A percentile compares a stretch with the other conserved stretches of the same genome.
These are phyloP conservation scores for Tenebrosternarchus preto DNA, from an alignment of 2,113 vertebrate species.

Conservation along the genomic window DNA sequence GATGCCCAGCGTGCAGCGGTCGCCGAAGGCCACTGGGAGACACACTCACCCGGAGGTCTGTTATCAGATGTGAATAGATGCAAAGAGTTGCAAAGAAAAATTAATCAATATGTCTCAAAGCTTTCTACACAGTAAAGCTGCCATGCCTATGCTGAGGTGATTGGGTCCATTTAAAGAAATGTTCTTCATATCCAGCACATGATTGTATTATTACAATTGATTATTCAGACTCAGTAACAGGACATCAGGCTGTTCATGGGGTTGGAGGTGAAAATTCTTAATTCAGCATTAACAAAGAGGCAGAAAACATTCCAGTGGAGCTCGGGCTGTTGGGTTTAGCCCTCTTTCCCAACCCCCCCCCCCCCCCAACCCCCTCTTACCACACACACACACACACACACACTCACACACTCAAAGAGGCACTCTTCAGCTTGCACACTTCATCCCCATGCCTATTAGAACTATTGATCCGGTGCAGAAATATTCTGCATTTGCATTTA, in stretches of 20 bases:
- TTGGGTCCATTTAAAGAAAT: slow-evolving; percentile 49
- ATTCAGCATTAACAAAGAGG: slow-evolving; percentile 67
- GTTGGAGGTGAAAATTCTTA: slow-evolving; percentile 70
- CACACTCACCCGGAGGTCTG: neutral
- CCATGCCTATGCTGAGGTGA: slow-evolving; percentile 43
- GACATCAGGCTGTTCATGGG: slow-evolving; percentile 56
- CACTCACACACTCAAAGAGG: slow-evolving; percentile 5
- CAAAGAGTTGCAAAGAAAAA: no score
- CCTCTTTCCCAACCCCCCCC: no score
- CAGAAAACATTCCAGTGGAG: slow-evolving; percentile 34
- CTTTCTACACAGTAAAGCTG: slow-evolving; percentile 31
- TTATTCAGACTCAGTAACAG: slow-evolving; percentile 49
- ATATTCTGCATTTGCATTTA: slow-evolving; percentile 54
- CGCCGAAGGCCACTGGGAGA: neutral
- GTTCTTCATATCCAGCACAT: slow-evolving; percentile 43
- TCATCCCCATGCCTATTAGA: slow-evolving; percentile 61
- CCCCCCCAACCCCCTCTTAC: no score
- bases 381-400: no score
- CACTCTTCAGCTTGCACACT: slow-evolving; percentile 53
- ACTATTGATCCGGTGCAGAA: slow-evolving; percentile 71
- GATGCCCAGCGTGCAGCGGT: neutral
- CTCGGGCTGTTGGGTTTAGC: slow-evolving; percentile 22
- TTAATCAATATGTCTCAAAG: neutral
- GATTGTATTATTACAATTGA: slow-evolving; percentile 54
- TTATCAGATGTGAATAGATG: neutral